A percentile compares a stretch with the other conserved stretches of the same genome.
These are phyloP conservation scores for Cantharis rufa DNA, from an alignment of 2,888 invertebrate species.

Conservation along the genomic window DNA sequence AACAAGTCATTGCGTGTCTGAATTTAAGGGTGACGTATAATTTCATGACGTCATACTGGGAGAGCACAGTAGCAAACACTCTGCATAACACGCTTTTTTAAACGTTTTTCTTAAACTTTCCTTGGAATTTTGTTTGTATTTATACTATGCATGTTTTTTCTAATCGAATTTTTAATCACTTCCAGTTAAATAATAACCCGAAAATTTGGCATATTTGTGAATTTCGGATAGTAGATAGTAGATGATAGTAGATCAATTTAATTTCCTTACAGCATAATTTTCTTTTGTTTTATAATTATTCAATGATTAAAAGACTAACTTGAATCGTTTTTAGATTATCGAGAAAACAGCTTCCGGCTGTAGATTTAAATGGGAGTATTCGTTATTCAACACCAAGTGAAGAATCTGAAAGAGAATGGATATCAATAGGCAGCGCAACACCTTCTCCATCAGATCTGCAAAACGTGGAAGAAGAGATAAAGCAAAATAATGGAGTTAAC, in stretches of 20 bases:
- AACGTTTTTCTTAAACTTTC: no score
- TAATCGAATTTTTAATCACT: no score
- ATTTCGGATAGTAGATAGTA: no score
- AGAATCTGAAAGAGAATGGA: constrained; percentile 79
- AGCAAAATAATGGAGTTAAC: neutral
- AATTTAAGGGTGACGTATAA: neutral
- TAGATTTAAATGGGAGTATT: constrained; percentile 72
- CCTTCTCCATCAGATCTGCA: constrained; percentile 5
- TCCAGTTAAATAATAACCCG: no score
- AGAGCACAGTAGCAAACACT: neutral
- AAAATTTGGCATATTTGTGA: no score
- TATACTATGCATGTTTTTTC: no score
- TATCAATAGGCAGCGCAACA: constrained; percentile 52
- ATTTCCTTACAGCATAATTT: no score
- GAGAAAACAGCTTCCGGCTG: constrained; percentile 72
- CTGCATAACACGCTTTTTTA: neutral
- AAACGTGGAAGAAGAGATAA: neutral
- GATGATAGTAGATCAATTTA: no score
- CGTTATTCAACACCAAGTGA: constrained; percentile 65
- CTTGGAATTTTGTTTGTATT: no score
- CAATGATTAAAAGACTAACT: neutral
- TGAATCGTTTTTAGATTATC: constrained; percentile 57
- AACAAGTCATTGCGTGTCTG: neutral
- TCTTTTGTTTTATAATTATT: no score
- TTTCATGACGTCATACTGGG: neutral